phyloP scores from a whole-genome alignment of 1,140 invertebrate genomes.

The Lanistes nyassanus region DNA sequence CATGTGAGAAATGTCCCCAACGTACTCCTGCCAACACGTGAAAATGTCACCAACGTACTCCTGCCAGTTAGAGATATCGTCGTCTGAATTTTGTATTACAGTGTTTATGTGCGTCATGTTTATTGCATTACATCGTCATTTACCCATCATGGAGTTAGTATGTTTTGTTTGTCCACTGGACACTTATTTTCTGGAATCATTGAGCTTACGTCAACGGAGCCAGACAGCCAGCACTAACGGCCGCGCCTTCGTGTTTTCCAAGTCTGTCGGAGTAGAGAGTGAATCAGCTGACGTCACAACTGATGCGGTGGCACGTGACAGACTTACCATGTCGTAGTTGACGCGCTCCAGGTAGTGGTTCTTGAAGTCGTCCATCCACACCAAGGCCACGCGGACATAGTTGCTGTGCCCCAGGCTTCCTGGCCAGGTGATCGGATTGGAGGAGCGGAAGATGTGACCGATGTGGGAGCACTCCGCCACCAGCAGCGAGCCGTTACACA shows the following conservation, averaged over 20 bases:
- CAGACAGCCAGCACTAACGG: too few species aligned
- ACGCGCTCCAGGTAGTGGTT: slow-evolving; percentile 74
- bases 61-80: too few species aligned
- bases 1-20: neutral
- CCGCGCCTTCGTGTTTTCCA: too few species aligned
- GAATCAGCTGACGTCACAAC: too few species aligned
- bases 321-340: slow-evolving; percentile 72
- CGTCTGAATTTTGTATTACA: too few species aligned
- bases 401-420: slow-evolving; percentile 63
- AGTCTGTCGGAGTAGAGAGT: neutral
- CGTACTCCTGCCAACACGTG: neutral
- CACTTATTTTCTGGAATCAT: too few species aligned
- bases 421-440: slow-evolving; percentile 31
- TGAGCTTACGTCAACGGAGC: neutral
- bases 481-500: slow-evolving; percentile 92
- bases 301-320: too few species aligned
- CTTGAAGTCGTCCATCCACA: slow-evolving; percentile 93
- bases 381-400: slow-evolving; percentile 66
- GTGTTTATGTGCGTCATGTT: too few species aligned
- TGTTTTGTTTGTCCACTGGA: too few species aligned
- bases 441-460: slow-evolving; percentile 88
- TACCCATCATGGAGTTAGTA: too few species aligned
- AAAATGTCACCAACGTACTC: neutral
- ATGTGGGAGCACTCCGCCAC: slow-evolving; percentile 96
- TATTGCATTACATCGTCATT: too few species aligned